These are phyloP conservation scores for Epiblema foenella DNA, from an alignment of 2,888 invertebrate species.

Conservation along the genomic window DNA sequence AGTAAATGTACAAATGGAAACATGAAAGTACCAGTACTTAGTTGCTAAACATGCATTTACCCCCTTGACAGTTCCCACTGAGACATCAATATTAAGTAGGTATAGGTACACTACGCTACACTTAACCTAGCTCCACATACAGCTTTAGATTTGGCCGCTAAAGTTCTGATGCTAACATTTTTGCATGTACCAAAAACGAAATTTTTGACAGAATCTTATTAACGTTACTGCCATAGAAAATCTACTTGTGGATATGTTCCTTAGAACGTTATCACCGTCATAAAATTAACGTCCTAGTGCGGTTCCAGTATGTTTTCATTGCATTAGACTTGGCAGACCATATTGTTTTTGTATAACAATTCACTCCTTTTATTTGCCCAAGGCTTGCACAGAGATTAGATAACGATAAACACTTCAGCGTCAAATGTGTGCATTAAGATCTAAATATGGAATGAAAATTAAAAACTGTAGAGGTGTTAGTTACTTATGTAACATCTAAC, in stretches of 20 bases:
- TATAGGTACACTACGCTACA: too few relatives aligned
- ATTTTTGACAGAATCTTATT: too few relatives aligned
- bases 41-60: too few relatives aligned
- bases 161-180: too few relatives aligned
- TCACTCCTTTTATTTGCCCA: constrained; percentile 23
- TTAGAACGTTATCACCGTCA: neutral
- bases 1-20: too few relatives aligned
- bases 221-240: neutral
- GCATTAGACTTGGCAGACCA: neutral
- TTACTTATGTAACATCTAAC: too few relatives aligned
- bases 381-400: constrained; percentile 35
- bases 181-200: too few relatives aligned
- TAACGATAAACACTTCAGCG: constrained; percentile 23
- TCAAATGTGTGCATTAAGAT: constrained; percentile 2
- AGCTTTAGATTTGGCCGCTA: too few relatives aligned
- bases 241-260: neutral
- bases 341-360: constrained; percentile 21
- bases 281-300: neutral
- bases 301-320: neutral
- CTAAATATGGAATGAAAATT: neutral
- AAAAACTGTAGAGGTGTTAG: neutral
- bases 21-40: too few relatives aligned
- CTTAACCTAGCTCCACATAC: too few relatives aligned
- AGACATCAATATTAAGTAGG: too few relatives aligned
- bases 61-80: too few relatives aligned